Percentiles rank a stretch among this genome's conserved stretches.
These are phyloP conservation scores for Oscheius sp. DNA, from an alignment of 2,888 invertebrate genomes.

Conservation along the genomic window DNA sequence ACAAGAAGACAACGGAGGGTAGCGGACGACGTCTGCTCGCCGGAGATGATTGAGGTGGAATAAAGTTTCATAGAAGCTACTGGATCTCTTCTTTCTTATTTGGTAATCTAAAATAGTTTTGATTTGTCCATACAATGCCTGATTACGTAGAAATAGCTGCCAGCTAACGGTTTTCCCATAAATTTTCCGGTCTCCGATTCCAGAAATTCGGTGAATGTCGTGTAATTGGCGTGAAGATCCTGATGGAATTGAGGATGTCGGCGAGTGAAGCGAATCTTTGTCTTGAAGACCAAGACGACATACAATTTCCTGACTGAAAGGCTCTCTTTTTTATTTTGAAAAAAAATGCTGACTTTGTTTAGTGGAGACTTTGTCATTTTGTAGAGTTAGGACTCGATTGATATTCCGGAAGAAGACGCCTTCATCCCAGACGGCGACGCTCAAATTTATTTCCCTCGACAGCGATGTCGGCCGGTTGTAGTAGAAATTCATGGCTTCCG, in stretches of 20 bases:
- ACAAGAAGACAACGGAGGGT: neutral
- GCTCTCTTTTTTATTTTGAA: too few relatives aligned
- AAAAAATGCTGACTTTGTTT: slow-evolving; percentile 45
- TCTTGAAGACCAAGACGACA: slow-evolving; percentile 65
- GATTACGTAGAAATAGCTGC: slow-evolving; percentile 60
- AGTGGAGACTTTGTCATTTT: slow-evolving; percentile 61
- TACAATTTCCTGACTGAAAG: slow-evolving; percentile 60
- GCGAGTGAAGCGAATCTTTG: slow-evolving; percentile 54
- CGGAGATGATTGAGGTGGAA: neutral
- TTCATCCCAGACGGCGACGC: slow-evolving; percentile 64
- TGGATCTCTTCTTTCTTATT: slow-evolving; percentile 32
- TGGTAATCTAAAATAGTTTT: slow-evolving; percentile 46
- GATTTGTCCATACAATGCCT: neutral
- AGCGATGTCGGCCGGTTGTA: slow-evolving; percentile 63
- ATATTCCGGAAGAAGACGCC: slow-evolving; percentile 65
- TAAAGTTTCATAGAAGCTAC: slow-evolving; percentile 29
- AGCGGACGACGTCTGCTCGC: neutral
- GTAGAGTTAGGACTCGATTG: slow-evolving; percentile 63
- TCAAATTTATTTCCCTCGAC: slow-evolving; percentile 57
- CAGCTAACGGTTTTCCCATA: slow-evolving; percentile 58
- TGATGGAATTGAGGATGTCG: slow-evolving; percentile 54
- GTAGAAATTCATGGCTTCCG: slow-evolving; percentile 65
- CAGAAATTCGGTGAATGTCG: slow-evolving; percentile 62
- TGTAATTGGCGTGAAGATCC: slow-evolving; percentile 64
- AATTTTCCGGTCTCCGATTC: slow-evolving; percentile 61